Base-by-base conservation (phyloP, 2,113 vertebrate genomes). In the Meriones unguiculatus region DNA sequence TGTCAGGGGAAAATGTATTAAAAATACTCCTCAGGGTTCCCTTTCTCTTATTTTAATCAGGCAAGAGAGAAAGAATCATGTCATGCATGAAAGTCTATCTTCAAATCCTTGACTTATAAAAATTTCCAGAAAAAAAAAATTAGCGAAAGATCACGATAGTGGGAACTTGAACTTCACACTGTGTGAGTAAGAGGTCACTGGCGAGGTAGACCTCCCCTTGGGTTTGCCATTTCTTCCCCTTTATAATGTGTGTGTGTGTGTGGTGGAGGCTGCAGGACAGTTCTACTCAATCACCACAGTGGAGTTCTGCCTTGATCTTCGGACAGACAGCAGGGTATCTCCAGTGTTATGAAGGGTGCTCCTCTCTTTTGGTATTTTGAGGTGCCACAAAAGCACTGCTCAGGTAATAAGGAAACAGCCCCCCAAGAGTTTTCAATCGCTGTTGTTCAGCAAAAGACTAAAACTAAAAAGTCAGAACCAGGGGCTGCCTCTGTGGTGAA, bases 11-110 rank as follows among this genome's bases (percentile, higher is more conserved):
- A 98, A 98, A 98, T 96, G 64, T 95, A 97, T 98, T 98, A 98
- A 98, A 99, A 98, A 98, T 98, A 97, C 92, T 98, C 98, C 97
- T 98, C 96, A 95, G 78, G 96, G 95, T 97, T 98, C 96, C 98
- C 96, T 97, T 96, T 96, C 95, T 97, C 90, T 98, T 86, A 97
- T 97, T 97, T 97, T 97, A 98, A 98, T 98, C 92, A 85, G 94
- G 95, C 62, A 95, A 89, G 75, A 76, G 86, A 97, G 93, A 96
- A 97, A 94, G 95, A 96, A 94, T 96, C 91, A 94, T 93, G 73
- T 97, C 96, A 97, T 92, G 97, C 96, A 93, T 97, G 95, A 97
- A 97, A 95, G 80, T n/a, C 87, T 97, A 96, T 95, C 96, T 82
- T 98, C 69, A 85, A 91, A 97, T 90, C 65, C 25, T 15, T 89